Evolutionary conservation across 2,888 invertebrate genomes (phyloP).

Genomic region (Entomobrya multifasciata): DNA sequence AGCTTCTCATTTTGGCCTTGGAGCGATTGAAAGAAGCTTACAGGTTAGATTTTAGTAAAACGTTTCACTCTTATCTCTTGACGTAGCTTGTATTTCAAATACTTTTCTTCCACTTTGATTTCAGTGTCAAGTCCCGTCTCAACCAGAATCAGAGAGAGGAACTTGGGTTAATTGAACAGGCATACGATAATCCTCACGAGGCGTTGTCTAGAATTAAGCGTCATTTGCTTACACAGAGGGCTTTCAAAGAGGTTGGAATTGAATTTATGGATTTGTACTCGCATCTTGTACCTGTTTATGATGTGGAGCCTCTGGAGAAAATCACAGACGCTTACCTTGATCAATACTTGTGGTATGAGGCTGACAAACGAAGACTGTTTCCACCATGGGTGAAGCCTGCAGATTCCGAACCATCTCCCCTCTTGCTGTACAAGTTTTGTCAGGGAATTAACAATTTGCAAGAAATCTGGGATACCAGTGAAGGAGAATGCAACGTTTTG

Average conservation of each 20-base stretch:
- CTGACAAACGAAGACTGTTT: constrained; percentile 97
- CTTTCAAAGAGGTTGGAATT: constrained; percentile 99
- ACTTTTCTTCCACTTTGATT: constrained; percentile 73
- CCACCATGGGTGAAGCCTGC: constrained; percentile 99
- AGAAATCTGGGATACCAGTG: constrained; percentile 99
- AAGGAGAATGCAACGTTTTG: constrained; percentile 99
- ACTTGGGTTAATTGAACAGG: constrained; percentile 98
- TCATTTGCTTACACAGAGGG: constrained; percentile 98
- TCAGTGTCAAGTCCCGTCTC: constrained; percentile 95
- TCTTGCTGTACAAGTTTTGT: constrained; percentile 79
- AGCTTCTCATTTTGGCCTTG: constrained; percentile 96
- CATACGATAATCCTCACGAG: constrained; percentile 99
- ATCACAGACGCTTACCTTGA: constrained; percentile 99
- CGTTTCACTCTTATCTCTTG: neutral
- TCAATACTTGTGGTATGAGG: constrained; percentile 99
- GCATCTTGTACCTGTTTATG: constrained; percentile 98
- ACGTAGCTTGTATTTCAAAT: constrained; percentile 25
- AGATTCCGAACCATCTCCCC: constrained; percentile 94
- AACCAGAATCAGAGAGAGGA: constrained; percentile 99
- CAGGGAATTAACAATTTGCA: constrained; percentile 96
- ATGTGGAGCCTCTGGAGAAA: constrained; percentile 99
- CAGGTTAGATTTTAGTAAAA: constrained; percentile 82
- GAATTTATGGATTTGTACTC: constrained; percentile 99
- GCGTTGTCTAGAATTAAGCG: constrained; percentile 99
- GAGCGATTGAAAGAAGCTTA: constrained; percentile 99